phyloP scores from a whole-genome alignment of 2,797 vertebrate genomes.

The Adrianichthys oophorus region DNA sequence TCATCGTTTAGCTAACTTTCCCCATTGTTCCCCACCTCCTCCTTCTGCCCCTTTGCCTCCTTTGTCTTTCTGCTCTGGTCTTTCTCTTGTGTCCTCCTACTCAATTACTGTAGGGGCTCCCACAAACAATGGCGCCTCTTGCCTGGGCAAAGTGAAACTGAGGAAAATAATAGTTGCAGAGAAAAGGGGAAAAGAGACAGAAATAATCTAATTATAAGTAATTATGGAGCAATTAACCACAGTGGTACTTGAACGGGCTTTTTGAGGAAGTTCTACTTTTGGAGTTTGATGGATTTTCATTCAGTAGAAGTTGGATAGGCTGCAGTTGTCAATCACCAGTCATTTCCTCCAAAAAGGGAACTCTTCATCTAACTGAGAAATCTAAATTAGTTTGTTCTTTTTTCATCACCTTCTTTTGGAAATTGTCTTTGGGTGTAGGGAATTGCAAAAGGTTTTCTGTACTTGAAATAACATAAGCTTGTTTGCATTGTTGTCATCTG shows the following conservation, averaged over 20 bases:
- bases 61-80: slow-evolving; percentile 19
- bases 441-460: too few relatives aligned
- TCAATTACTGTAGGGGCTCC: slow-evolving; percentile 14
- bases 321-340: slow-evolving; percentile 19
- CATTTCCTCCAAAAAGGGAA: not conserved
- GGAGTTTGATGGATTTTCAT: slow-evolving; percentile 17
- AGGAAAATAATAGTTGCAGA: slow-evolving; percentile 29
- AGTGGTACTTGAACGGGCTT: slow-evolving; percentile 56
- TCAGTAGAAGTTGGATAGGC: slow-evolving; percentile 19
- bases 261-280: slow-evolving; percentile 1
- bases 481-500: too few relatives aligned
- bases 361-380: too few relatives aligned
- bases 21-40: slow-evolving; percentile 44
- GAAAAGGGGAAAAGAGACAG: slow-evolving; percentile 50
- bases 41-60: slow-evolving; percentile 5
- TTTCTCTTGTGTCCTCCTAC: not conserved
- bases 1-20: slow-evolving; percentile 63
- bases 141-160: slow-evolving; percentile 32
- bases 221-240: slow-evolving; percentile 75
- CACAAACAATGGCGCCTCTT: slow-evolving; percentile 53
- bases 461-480: too few relatives aligned
- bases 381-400: too few relatives aligned
- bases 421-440: too few relatives aligned
- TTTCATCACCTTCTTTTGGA: too few relatives aligned
- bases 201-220: slow-evolving; percentile 79